A percentile compares a stretch with the other conserved stretches of the same genome.
Evolutionary conservation across 2,797 vertebrate genomes (phyloP).

Genomic region (Eutrigla gurnardus): DNA sequence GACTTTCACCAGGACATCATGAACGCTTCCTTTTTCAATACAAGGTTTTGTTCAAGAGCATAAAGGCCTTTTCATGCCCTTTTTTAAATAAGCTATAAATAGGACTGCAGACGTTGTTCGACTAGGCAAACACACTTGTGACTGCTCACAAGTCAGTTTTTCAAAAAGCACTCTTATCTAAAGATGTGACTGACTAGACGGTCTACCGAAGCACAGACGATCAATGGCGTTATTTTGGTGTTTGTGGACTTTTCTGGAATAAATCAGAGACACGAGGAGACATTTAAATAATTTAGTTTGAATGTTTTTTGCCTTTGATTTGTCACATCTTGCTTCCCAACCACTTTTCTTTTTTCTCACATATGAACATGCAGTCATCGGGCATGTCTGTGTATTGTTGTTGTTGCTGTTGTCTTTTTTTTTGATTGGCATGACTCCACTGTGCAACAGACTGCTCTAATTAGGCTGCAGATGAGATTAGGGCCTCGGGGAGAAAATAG

Average conservation of each 20-base stretch:
- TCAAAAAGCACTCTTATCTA: neutral
- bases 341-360: neutral
- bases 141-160: slow-evolving; percentile 34
- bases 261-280: neutral
- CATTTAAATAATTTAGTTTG: neutral
- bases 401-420: neutral
- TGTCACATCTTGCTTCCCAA: neutral
- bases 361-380: neutral
- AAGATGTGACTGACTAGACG: slow-evolving; percentile 2
- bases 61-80: neutral
- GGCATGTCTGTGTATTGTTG: neutral
- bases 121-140: slow-evolving; percentile 38
- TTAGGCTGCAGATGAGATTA: slow-evolving; percentile 62
- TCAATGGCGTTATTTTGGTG: neutral
- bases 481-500: slow-evolving; percentile 37
- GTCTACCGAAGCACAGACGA: neutral
- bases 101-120: slow-evolving; percentile 15
- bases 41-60: slow-evolving; percentile 25
- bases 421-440: slow-evolving; percentile 25
- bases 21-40: slow-evolving; percentile 10
- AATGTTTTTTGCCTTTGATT: neutral
- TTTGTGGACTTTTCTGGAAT: neutral
- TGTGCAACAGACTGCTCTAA: slow-evolving; percentile 48
- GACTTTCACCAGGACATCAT: neutral
- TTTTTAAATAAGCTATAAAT: slow-evolving; percentile 42